A percentile compares a stretch with the other conserved stretches of the same genome.
These are phyloP conservation scores for Tragelaphus buxtoni DNA, from an alignment of 2,113 vertebrate genomes.

Conservation along the genomic window DNA sequence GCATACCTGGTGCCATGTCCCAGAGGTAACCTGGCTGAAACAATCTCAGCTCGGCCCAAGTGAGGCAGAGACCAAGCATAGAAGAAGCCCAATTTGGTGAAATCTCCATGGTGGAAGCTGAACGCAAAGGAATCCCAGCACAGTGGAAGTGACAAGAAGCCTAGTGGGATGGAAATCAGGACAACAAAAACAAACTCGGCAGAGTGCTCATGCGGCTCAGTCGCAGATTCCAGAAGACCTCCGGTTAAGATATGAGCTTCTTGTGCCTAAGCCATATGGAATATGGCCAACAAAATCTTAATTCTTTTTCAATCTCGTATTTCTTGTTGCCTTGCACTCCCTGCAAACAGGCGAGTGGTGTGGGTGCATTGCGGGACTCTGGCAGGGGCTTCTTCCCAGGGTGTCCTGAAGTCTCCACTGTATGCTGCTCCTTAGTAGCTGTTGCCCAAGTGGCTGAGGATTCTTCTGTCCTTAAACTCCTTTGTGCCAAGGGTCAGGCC, in stretches of 20 bases:
- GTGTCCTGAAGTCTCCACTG: not conserved
- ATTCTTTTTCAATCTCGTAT: not conserved
- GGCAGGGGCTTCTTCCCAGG: not conserved
- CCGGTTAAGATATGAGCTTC: not conserved
- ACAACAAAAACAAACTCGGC: not conserved
- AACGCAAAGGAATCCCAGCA: not conserved
- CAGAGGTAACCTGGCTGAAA: not conserved
- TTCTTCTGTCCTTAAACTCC: not conserved
- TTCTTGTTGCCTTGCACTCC: not conserved
- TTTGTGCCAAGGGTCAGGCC: not conserved
- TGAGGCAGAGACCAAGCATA: not conserved
- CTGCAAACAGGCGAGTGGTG: not conserved
- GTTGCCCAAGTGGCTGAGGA: not conserved
- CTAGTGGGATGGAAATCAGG: rapidly evolving
- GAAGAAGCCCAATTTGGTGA: not conserved
- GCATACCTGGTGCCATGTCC: not conserved
- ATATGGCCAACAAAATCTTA: not conserved
- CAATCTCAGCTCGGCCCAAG: not conserved
- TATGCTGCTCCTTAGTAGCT: not conserved
- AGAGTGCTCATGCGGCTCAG: rapidly evolving
- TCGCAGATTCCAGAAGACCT: not conserved
- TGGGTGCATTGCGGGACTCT: not conserved
- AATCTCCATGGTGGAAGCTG: not conserved
- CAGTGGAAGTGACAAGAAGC: not conserved
- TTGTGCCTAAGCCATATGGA: not conserved